Conservation (phyloP, 2,888 invertebrate genomes). For the Ctenicera cuprea region DNA sequence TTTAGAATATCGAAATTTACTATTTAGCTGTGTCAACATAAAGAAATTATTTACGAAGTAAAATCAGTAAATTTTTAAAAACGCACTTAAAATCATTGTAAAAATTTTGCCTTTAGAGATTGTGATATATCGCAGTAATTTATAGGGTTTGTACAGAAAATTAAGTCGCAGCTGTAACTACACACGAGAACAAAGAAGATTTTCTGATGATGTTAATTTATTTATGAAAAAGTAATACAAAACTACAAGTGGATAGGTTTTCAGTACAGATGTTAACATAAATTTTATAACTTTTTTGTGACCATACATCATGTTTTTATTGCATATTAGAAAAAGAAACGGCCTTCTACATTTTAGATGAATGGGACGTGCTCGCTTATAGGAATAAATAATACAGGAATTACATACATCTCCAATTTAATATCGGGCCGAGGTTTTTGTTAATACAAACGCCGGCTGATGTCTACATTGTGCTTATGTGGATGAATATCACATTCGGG, state of each 20-base stretch:
- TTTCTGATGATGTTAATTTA: too few relatives aligned
- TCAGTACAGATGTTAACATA: constrained; percentile 23
- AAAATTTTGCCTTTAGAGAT: too few relatives aligned
- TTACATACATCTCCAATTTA: constrained; percentile 19
- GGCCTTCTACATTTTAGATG: constrained; percentile 15
- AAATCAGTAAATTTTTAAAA: too few relatives aligned
- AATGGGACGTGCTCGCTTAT: background rate
- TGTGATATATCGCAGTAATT: too few relatives aligned
- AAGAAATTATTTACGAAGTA: too few relatives aligned
- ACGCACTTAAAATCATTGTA: too few relatives aligned
- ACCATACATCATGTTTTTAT: constrained; percentile 23
- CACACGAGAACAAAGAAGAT: too few relatives aligned
- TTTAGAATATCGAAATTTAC: too few relatives aligned
- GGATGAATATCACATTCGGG: constrained; percentile 1
- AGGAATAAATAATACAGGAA: constrained; percentile 19
- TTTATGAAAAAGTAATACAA: too few relatives aligned
- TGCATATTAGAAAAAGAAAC: constrained; percentile 17
- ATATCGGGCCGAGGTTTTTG: constrained; percentile 5
- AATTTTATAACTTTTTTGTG: constrained; percentile 30
- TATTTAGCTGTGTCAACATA: too few relatives aligned
- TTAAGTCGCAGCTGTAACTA: too few relatives aligned
- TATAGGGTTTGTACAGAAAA: too few relatives aligned
- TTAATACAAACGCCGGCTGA: constrained; percentile 8
- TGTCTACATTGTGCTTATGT: constrained; percentile 24
- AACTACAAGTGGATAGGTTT: background rate